Percentiles rank a stretch among this genome's conserved stretches.
Conservation (phyloP, 2,888 invertebrate species). For the Syritta pipiens region DNA sequence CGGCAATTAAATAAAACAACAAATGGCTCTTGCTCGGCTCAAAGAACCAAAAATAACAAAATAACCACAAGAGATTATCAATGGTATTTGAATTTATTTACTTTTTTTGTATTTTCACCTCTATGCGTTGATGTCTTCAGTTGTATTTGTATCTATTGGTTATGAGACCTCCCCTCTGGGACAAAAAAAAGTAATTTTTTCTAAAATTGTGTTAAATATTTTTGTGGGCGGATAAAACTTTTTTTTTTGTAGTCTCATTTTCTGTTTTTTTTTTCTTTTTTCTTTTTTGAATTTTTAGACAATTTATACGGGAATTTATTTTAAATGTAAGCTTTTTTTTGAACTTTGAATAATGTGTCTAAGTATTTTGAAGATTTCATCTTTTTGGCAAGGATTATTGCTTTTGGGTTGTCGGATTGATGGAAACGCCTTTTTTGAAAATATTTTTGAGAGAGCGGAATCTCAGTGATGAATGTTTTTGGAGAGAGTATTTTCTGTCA, state of each 20-base stretch:
- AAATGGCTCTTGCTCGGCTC: slow-evolving; percentile 13
- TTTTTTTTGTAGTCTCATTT: no score
- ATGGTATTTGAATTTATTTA: background rate
- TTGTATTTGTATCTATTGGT: no score
- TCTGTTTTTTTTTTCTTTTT: background rate
- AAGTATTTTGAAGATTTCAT: background rate
- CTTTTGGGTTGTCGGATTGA: no score
- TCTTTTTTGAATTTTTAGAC: slow-evolving; percentile 1
- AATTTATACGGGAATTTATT: slow-evolving; percentile 9
- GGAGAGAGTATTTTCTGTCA: no score
- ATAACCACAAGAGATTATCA: background rate
- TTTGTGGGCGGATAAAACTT: slow-evolving; percentile 11
- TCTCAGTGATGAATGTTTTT: no score
- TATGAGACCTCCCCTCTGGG: no score
- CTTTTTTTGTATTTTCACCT: no score
- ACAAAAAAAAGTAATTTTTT: no score
- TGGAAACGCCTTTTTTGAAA: no score
- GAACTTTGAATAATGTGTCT: slow-evolving; percentile 19
- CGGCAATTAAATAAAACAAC: slow-evolving; percentile 16
- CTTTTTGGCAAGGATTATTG: no score
- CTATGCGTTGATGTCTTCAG: no score
- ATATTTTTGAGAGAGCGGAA: no score
- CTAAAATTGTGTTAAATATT: slow-evolving; percentile 31
- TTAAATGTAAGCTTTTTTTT: slow-evolving; percentile 9
- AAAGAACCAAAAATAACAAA: background rate